These are phyloP conservation scores for Spialia ferax DNA, from an alignment of 2,888 invertebrate genomes.

Conservation along the genomic window DNA sequence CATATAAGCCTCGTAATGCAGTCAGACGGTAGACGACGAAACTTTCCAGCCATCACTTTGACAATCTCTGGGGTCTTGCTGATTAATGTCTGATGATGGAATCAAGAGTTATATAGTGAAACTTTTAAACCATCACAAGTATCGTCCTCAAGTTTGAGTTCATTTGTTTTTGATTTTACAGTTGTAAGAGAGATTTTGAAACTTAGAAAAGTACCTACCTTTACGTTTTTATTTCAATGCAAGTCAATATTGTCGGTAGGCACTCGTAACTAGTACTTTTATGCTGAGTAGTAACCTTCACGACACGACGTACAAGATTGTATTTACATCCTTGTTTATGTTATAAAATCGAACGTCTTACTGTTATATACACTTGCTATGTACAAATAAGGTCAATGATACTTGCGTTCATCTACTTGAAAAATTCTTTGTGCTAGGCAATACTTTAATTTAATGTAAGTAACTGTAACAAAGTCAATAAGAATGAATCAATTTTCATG, in stretches of 20 bases:
- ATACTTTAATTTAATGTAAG: neutral
- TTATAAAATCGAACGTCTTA: constrained; percentile 28
- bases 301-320: constrained; percentile 26
- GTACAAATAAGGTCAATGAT: constrained; percentile 26
- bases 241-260: neutral
- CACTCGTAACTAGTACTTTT: constrained; percentile 10
- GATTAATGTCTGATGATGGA: no score
- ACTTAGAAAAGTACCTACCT: no score
- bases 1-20: no score
- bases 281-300: constrained; percentile 32
- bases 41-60: no score
- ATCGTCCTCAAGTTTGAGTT: no score
- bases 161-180: no score
- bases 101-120: no score
- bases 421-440: neutral
- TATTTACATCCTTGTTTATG: constrained; percentile 35
- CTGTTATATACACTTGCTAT: constrained; percentile 17
- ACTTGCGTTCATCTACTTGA: constrained; percentile 14
- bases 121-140: no score
- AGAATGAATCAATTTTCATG: neutral
- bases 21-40: no score
- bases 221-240: neutral
- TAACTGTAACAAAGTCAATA: neutral
- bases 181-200: no score
- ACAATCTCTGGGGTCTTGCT: no score